Evolutionary conservation across 2,888 invertebrate species (phyloP).

Genomic region (Auanema sp.): DNA sequence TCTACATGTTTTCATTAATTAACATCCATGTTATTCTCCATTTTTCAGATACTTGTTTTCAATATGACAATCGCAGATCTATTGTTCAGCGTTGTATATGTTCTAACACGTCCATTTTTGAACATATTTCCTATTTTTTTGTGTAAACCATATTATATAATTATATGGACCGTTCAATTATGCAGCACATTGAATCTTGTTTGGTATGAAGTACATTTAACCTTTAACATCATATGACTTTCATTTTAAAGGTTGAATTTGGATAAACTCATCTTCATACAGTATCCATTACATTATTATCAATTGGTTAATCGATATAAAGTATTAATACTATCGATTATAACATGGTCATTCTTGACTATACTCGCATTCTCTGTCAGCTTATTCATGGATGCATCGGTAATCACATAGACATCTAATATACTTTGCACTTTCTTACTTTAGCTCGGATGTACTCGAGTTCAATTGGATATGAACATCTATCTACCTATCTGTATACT

Average conservation of each 20-base stretch:
- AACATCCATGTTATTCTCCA: slow-evolving; percentile 2
- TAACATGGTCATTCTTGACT: slow-evolving; percentile 50
- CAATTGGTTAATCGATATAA: slow-evolving; percentile 50
- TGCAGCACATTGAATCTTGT: slow-evolving; percentile 60
- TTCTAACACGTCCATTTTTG: slow-evolving; percentile 58
- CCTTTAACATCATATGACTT: neutral
- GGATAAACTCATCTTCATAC: slow-evolving; percentile 60
- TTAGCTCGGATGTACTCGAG: slow-evolving; percentile 30
- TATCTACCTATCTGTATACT: slow-evolving; percentile 43
- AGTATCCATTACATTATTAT: slow-evolving; percentile 61
- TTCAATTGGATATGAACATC: slow-evolving; percentile 26
- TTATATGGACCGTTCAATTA: slow-evolving; percentile 59
- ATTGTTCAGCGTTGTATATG: slow-evolving; percentile 58
- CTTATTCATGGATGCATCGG: slow-evolving; percentile 44
- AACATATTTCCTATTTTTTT: slow-evolving; percentile 34
- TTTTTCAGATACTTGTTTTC: slow-evolving; percentile 58
- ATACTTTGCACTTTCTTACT: slow-evolving; percentile 6
- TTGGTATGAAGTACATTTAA: slow-evolving; percentile 36
- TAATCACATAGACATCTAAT: slow-evolving; percentile 20
- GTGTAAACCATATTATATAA: slow-evolving; percentile 59
- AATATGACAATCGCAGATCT: slow-evolving; percentile 64
- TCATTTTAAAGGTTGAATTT: slow-evolving; percentile 50
- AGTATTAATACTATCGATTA: slow-evolving; percentile 41
- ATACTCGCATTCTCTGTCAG: slow-evolving; percentile 40
- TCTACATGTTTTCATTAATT: neutral